Percentiles rank a stretch among this genome's conserved stretches.
Conservation (phyloP, 1,140 invertebrate genomes). For the Heterodera schachtii region DNA sequence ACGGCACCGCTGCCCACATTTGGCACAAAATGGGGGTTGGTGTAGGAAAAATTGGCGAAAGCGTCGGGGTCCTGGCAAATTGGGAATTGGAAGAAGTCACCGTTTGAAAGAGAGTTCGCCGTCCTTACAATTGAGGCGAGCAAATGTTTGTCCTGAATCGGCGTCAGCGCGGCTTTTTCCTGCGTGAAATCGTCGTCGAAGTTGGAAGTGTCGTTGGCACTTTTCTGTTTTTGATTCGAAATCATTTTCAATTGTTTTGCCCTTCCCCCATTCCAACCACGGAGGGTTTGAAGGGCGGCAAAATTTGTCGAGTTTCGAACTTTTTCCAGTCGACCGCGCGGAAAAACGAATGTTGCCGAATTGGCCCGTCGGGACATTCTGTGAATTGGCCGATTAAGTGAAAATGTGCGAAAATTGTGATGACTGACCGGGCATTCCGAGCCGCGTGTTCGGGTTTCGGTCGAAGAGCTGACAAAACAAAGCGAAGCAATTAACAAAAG, state of each 20-base stretch:
- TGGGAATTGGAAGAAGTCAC: background rate
- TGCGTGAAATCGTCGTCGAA: constrained; percentile 99
- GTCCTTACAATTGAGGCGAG: constrained; percentile 85
- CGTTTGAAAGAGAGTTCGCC: background rate
- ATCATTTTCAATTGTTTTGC: constrained; percentile 13
- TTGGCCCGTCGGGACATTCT: constrained; percentile 76
- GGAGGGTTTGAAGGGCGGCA: constrained; percentile 95
- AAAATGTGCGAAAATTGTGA: background rate
- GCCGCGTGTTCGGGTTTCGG: constrained; percentile 88
- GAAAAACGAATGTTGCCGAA: constrained; percentile 91
- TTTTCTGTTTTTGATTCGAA: constrained; percentile 78
- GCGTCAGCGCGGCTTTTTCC: constrained; percentile 92
- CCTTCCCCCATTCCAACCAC: constrained; percentile 75
- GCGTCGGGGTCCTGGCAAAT: constrained; percentile 82
- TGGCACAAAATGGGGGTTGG: constrained; percentile 71
- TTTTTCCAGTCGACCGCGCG: constrained; percentile 92
- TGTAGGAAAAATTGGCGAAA: constrained; percentile 93
- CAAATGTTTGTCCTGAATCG: constrained; percentile 84
- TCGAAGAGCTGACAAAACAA: constrained; percentile 83
- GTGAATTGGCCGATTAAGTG: background rate
- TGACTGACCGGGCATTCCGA: constrained; percentile 78
- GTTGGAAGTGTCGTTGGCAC: constrained; percentile 92
- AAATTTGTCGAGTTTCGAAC: constrained; percentile 83
- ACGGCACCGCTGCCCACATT: background rate
- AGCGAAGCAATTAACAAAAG: background rate